Conservation (phyloP, 2,113 vertebrate species). For the Athene noctua region DNA sequence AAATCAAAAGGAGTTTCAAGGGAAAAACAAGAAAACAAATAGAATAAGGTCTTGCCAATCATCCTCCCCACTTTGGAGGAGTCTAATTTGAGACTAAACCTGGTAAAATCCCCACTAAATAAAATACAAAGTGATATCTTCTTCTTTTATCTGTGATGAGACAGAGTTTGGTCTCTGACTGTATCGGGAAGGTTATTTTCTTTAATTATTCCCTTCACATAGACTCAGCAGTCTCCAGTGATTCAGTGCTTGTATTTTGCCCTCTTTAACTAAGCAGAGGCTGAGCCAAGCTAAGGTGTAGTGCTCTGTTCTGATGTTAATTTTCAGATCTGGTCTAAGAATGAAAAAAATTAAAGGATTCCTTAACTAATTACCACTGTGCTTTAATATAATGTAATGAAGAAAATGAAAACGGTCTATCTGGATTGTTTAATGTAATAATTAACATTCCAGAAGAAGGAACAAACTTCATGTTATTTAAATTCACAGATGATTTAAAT, state of each 20-base stretch:
- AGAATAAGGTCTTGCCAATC: background rate
- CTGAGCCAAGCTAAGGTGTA: background rate
- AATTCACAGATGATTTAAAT: background rate
- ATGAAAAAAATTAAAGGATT: background rate
- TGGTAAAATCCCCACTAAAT: background rate
- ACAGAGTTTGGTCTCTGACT: background rate
- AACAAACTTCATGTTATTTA: background rate
- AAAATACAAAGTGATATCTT: background rate
- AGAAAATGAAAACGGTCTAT: background rate
- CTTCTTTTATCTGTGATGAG: background rate
- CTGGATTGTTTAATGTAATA: background rate
- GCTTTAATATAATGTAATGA: background rate
- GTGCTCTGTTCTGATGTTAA: background rate
- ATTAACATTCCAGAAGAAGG: background rate
- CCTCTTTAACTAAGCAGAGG: background rate
- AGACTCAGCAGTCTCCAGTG: background rate
- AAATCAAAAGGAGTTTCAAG: slow-evolving; percentile 14
- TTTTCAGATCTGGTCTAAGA: background rate
- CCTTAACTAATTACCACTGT: background rate
- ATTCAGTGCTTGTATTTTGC: background rate
- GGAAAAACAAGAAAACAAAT: background rate
- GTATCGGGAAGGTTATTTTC: background rate
- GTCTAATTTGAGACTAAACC: background rate
- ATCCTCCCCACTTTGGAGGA: background rate
- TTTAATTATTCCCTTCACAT: background rate